Evolutionary conservation across 2,113 vertebrate genomes (phyloP).

Genomic region (Anarhynchus alexandrinus): DNA sequence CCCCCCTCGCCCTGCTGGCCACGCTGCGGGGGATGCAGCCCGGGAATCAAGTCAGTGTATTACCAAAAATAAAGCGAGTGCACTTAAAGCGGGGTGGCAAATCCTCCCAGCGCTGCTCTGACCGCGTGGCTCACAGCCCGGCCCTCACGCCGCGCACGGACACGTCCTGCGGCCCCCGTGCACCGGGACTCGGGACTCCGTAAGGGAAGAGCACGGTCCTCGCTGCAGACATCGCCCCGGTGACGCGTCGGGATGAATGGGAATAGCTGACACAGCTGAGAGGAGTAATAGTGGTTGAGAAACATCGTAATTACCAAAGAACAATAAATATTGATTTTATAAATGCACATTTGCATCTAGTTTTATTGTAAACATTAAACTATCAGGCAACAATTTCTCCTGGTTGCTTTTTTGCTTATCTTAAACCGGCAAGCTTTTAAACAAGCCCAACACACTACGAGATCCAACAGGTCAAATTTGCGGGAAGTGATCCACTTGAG

Average conservation of each 20-base stretch:
- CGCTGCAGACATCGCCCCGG: rapidly evolving
- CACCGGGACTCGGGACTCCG: rapidly evolving
- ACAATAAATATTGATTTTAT: neutral
- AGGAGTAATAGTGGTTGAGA: neutral
- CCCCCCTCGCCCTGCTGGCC: neutral
- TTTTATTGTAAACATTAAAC: conserved; percentile 41
- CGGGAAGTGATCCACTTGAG: neutral
- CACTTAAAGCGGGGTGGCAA: rapidly evolving
- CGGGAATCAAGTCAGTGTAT: rapidly evolving
- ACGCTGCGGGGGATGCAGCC: neutral
- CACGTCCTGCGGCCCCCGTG: rapidly evolving
- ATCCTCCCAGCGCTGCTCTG: neutral
- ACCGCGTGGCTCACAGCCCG: rapidly evolving
- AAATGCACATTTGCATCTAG: neutral
- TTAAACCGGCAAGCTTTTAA: neutral
- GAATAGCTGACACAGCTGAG: neutral
- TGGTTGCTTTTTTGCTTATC: neutral
- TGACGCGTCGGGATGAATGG: rapidly evolving
- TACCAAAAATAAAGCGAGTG: neutral
- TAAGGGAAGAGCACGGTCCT: neutral
- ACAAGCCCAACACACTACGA: neutral
- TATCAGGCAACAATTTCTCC: neutral
- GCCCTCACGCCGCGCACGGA: rapidly evolving
- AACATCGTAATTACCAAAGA: neutral
- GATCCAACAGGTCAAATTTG: neutral